phyloP scores from a whole-genome alignment of 1,140 invertebrate species.

The Solenopsis fugax region DNA sequence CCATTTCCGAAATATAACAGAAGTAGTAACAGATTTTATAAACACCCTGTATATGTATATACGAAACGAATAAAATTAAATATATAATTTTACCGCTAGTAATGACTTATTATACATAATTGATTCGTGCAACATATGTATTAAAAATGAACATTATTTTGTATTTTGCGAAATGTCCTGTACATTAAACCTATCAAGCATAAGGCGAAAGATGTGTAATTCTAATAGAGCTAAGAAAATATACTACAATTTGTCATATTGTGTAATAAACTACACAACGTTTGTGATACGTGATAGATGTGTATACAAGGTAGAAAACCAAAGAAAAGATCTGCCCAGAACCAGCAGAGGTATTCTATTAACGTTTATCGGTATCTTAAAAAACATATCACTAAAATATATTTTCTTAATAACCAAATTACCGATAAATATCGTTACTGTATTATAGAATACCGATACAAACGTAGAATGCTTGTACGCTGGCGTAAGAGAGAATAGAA shows the following conservation, averaged over 20 bases:
- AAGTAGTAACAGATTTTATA: too few species aligned
- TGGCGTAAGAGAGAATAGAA: neutral
- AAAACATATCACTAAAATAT: neutral
- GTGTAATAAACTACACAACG: slow-evolving; percentile 15
- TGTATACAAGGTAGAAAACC: slow-evolving; percentile 48
- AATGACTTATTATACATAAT: slow-evolving; percentile 22
- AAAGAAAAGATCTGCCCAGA: slow-evolving; percentile 5
- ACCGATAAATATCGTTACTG: slow-evolving; percentile 17
- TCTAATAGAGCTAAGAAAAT: slow-evolving; percentile 46
- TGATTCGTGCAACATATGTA: neutral
- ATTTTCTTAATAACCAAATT: slow-evolving; percentile 23
- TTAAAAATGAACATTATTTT: slow-evolving; percentile 24
- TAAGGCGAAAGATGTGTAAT: neutral
- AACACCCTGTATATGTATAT: neutral
- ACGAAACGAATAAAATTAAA: slow-evolving; percentile 10
- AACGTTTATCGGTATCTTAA: neutral
- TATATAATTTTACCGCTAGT: slow-evolving; percentile 9
- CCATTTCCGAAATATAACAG: too few species aligned
- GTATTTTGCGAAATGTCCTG: neutral
- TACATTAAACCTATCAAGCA: slow-evolving; percentile 6
- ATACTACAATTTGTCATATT: slow-evolving; percentile 37
- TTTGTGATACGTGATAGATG: neutral
- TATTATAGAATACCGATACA: neutral
- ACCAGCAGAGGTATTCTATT: neutral
- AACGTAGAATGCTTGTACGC: neutral